Conservation (phyloP, 2,888 invertebrate species). For the Lithophane ornitopus region DNA sequence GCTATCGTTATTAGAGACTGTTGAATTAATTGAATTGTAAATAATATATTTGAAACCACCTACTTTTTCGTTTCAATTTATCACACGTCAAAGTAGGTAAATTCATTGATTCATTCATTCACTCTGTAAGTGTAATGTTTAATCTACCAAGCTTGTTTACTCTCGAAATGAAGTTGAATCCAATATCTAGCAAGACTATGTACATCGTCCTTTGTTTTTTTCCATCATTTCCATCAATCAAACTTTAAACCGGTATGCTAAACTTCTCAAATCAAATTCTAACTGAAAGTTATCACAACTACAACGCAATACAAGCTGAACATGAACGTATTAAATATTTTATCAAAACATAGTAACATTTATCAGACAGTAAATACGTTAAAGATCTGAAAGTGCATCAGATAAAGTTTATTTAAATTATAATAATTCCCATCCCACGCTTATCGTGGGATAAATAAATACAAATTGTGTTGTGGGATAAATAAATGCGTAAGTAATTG, state of each 20-base stretch:
- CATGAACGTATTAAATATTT: neutral
- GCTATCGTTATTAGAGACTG: conserved; percentile 73
- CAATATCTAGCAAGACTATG: neutral
- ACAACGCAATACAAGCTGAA: neutral
- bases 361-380: conserved; percentile 4
- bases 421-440: conserved; percentile 56
- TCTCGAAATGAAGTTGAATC: neutral
- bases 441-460: conserved; percentile 37
- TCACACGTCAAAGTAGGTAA: neutral
- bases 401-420: conserved; percentile 37
- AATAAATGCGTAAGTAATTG: conserved; percentile 11
- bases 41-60: conserved; percentile 47
- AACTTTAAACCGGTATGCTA: neutral
- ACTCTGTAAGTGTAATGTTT: neutral
- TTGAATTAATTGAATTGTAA: conserved; percentile 41
- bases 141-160: neutral
- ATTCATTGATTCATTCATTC: neutral
- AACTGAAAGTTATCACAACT: neutral
- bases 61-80: neutral
- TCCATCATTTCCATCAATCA: neutral
- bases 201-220: neutral
- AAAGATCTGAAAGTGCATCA: conserved; percentile 33
- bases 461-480: conserved; percentile 38
- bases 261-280: neutral
- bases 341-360: conserved; percentile 1